phyloP scores from a whole-genome alignment of 1,140 invertebrate genomes.

The Drosophila guanche region DNA sequence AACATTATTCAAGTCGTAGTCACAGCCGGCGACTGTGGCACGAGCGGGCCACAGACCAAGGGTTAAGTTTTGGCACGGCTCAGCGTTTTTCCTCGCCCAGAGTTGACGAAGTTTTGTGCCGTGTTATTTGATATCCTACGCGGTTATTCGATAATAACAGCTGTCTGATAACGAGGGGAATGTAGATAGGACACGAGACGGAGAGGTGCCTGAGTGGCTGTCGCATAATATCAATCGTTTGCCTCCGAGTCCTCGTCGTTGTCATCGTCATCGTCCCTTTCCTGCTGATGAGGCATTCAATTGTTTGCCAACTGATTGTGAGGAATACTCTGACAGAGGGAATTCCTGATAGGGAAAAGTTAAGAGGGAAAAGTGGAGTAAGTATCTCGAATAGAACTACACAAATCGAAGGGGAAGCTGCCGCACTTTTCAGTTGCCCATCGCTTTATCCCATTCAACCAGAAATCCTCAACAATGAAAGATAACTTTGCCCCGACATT shows the following conservation, averaged over 20 bases:
- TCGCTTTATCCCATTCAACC: background rate
- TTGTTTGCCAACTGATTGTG: constrained; percentile 69
- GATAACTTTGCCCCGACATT: constrained; percentile 32
- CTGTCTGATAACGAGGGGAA: constrained; percentile 32
- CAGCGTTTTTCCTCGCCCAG: constrained; percentile 55
- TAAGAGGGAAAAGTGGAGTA: too few species aligned
- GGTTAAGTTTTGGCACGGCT: constrained; percentile 10
- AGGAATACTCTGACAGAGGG: constrained; percentile 31
- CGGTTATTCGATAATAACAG: constrained; percentile 79
- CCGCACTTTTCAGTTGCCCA: too few species aligned
- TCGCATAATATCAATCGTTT: constrained; percentile 60
- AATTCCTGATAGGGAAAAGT: constrained; percentile 6
- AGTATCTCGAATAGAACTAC: too few species aligned
- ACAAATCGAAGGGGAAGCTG: too few species aligned
- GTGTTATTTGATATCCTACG: constrained; percentile 77
- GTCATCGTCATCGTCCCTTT: constrained; percentile 9
- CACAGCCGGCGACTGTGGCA: background rate
- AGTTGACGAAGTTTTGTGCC: constrained; percentile 62
- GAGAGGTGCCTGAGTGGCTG: constrained; percentile 16
- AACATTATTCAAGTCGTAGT: constrained; percentile 71
- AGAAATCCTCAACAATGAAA: constrained; percentile 7
- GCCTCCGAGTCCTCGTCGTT: too few species aligned
- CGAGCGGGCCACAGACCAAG: too few species aligned
- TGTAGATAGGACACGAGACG: background rate
- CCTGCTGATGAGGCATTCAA: constrained; percentile 68